Conservation (phyloP, 2,888 invertebrate species). For the Agrotis ipsilon region DNA sequence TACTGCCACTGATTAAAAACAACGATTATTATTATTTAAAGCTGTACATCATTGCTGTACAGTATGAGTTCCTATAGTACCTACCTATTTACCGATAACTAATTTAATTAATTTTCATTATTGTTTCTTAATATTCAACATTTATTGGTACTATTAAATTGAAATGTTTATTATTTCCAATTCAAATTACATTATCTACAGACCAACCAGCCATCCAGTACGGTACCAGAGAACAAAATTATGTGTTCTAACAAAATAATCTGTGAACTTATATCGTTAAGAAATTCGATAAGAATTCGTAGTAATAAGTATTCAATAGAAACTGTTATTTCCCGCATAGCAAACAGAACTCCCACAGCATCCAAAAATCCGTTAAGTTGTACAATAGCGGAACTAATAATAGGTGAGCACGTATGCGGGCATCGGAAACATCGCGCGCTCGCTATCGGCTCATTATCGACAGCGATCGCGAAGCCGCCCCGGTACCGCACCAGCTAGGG, state of each 20-base stretch:
- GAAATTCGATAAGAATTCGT: background rate
- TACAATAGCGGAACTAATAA: constrained; percentile 69
- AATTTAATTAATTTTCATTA: no score
- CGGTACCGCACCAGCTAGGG: constrained; percentile 39
- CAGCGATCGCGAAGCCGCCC: constrained; percentile 53
- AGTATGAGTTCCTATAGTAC: no score
- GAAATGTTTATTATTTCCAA: no score
- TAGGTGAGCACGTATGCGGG: constrained; percentile 74
- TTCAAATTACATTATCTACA: no score
- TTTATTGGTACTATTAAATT: no score
- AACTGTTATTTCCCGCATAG: constrained; percentile 34
- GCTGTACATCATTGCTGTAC: no score
- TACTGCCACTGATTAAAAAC: no score
- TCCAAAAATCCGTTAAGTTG: constrained; percentile 65
- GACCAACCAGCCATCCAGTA: background rate
- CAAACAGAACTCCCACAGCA: constrained; percentile 69
- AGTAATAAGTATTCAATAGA: constrained; percentile 26
- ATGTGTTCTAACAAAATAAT: constrained; percentile 3
- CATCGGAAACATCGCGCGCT: constrained; percentile 60
- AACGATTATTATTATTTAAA: no score
- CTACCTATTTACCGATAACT: no score
- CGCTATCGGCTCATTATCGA: constrained; percentile 71
- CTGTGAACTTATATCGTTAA: background rate
- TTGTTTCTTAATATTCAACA: no score
- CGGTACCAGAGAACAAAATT: background rate